phyloP scores from a whole-genome alignment of 2,888 invertebrate species.

The Apotomis capreana region DNA sequence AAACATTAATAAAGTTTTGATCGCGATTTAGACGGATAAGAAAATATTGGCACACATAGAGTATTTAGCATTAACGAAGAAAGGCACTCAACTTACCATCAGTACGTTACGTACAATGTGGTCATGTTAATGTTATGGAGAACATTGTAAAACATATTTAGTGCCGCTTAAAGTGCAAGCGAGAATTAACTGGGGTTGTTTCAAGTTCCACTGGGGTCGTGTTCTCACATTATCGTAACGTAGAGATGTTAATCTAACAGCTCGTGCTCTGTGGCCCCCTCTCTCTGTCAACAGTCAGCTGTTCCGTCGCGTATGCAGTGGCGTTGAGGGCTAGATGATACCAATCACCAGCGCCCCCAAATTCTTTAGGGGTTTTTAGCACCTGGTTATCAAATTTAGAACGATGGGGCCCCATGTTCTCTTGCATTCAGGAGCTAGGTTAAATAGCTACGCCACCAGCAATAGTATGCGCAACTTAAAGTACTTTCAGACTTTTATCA shows the following conservation, averaged over 20 bases:
- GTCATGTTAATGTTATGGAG: slow-evolving; percentile 8
- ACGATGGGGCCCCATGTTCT: too few relatives aligned
- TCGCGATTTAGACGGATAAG: slow-evolving; percentile 52
- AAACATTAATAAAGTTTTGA: slow-evolving; percentile 46
- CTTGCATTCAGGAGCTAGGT: too few relatives aligned
- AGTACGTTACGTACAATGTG: slow-evolving; percentile 44
- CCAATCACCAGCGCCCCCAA: too few relatives aligned
- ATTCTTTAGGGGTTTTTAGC: too few relatives aligned
- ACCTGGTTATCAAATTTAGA: too few relatives aligned
- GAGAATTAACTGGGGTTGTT: slow-evolving; percentile 4
- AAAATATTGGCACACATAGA: slow-evolving; percentile 73
- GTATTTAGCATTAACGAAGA: slow-evolving; percentile 61
- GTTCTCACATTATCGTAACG: slow-evolving; percentile 47
- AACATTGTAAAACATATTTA: slow-evolving; percentile 14
- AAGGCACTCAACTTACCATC: slow-evolving; percentile 54
- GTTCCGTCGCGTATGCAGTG: slow-evolving; percentile 43
- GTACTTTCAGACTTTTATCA: slow-evolving; percentile 1
- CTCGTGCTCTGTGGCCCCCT: slow-evolving; percentile 64
- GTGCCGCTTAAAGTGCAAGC: slow-evolving; percentile 9
- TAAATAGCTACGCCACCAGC: too few relatives aligned
- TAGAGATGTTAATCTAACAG: slow-evolving; percentile 50
- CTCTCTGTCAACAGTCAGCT: slow-evolving; percentile 65
- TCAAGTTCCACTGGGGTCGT: slow-evolving; percentile 16
- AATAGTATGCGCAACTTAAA: slow-evolving; percentile 19
- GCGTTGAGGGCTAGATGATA: too few relatives aligned